Base-by-base conservation (phyloP, 2,888 invertebrate species). In the Diadromus collaris region DNA sequence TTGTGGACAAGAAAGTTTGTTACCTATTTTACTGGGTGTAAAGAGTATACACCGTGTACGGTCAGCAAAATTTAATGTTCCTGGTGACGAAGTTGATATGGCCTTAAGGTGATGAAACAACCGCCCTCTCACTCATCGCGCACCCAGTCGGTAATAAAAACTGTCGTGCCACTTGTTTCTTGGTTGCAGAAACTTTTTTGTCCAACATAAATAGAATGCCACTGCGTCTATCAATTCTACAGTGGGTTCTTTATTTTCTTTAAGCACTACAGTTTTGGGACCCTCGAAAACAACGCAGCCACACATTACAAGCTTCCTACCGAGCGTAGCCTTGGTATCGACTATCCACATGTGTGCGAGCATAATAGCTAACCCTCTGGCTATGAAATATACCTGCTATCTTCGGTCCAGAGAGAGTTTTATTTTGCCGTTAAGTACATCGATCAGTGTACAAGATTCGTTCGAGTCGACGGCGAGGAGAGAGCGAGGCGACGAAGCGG, bases 11-110 rank as follows among this genome's bases (percentile, higher is more conserved):
- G n/a, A n/a, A n/a, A n/a, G n/a, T n/a, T n/a, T n/a, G n/a, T n/a
- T n/a, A n/a, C n/a, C n/a, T n/a, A n/a, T n/a, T n/a, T n/a, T n/a
- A n/a, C n/a, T n/a, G n/a, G n/a, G n/a, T n/a, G 58, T 63, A 69
- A 63, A 54, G 64, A 44, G 64, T 61, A 34, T 27, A 46, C 61
- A 41, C n/a, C 54, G 9, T 56, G 27, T 16, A 27, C 24, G 34
- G 21, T 38, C 16, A 44, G 16, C 41, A 44, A 44, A 16, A 44
- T 44, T 44, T 44, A 44, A 54, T 51, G 56, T 10, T 58, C 41
- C 24, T 67, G 34, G 44, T 72, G 44, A 77, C 71, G 64, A 69
- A 80, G 78, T 81, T 82, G 81, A 86, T 73, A 68, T 73, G 78
- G 69, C 68, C 63, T 73, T 83, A 84, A n/a, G n/a, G n/a, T n/a